Evolutionary conservation across 2,113 vertebrate genomes (phyloP).

Genomic region (Semicossyphus pulcher): DNA sequence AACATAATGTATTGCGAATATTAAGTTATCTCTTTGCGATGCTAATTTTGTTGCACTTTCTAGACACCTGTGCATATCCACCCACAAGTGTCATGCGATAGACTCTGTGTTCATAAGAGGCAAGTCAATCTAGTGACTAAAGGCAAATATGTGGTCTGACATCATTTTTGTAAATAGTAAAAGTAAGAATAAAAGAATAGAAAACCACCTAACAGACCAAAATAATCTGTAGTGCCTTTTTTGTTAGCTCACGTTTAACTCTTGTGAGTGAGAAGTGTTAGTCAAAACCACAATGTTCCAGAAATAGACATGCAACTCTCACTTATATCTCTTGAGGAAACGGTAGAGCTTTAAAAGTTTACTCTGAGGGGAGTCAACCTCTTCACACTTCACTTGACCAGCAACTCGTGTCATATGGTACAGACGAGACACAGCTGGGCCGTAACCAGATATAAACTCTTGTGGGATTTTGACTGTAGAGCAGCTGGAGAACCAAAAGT

Average conservation of each 20-base stretch:
- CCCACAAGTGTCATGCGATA: not conserved
- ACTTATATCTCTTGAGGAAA: slow-evolving; percentile 23
- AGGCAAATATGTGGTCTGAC: too few relatives aligned
- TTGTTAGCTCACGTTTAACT: too few relatives aligned
- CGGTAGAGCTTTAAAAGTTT: slow-evolving; percentile 7
- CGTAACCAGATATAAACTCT: slow-evolving; percentile 21
- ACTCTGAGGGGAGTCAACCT: slow-evolving; percentile 7
- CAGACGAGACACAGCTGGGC: slow-evolving; percentile 53
- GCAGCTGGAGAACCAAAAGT: slow-evolving; percentile 24
- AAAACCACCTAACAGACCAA: not conserved
- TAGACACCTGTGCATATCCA: not conserved
- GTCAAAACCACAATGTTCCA: not conserved
- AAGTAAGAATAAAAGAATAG: not conserved
- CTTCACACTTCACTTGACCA: slow-evolving; percentile 42
- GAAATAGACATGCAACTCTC: not conserved
- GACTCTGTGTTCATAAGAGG: not conserved
- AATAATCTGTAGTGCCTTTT: too few relatives aligned
- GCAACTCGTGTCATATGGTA: slow-evolving; percentile 2
- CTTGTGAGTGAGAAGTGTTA: too few relatives aligned
- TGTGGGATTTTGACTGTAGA: slow-evolving; percentile 31
- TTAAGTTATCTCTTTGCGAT: too few relatives aligned
- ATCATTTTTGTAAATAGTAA: not conserved
- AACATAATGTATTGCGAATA: too few relatives aligned
- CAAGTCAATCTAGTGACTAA: not conserved
- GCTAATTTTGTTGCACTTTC: not conserved